Conservation (phyloP, 2,113 vertebrate genomes). For the Lethenteron camtschaticum region DNA sequence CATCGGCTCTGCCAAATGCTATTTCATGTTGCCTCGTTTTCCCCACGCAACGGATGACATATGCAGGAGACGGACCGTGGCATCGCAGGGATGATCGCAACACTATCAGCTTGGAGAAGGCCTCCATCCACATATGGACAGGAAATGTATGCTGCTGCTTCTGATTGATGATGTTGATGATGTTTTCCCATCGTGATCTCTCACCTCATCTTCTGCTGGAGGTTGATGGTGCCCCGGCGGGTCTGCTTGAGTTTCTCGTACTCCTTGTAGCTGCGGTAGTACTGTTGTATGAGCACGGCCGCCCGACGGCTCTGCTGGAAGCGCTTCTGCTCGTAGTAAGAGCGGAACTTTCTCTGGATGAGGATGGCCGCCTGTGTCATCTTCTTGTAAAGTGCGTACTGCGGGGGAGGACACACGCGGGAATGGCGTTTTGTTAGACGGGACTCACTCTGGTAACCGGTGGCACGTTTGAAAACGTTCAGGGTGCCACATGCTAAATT, state of each 20-base stretch:
- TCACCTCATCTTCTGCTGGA: constrained; percentile 44
- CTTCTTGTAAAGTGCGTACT: constrained; percentile 66
- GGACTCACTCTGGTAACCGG: too few species aligned
- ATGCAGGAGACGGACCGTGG: not conserved
- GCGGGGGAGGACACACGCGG: not conserved
- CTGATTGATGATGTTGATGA: not conserved
- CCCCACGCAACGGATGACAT: not conserved
- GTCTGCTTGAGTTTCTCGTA: constrained; percentile 32
- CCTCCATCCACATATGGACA: not conserved
- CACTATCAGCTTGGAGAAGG: not conserved
- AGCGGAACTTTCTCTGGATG: constrained; percentile 67
- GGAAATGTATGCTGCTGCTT: not conserved
- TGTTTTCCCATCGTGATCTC: not conserved
- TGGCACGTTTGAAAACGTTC: too few species aligned
- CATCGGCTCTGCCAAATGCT: too few species aligned
- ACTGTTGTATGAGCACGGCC: constrained; percentile 52
- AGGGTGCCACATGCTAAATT: too few species aligned
- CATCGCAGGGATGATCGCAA: not conserved
- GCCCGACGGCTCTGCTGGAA: constrained; percentile 58
- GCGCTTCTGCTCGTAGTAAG: constrained; percentile 57
- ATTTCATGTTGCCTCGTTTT: not conserved
- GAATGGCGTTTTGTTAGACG: too few species aligned
- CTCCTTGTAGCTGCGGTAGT: constrained; percentile 53
- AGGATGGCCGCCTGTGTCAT: constrained; percentile 68
- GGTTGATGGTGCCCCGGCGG: constrained; percentile 25